A percentile compares a stretch with the other conserved stretches of the same genome.
Conservation (phyloP, 1,140 invertebrate genomes). For the Brachystomella parvula region DNA sequence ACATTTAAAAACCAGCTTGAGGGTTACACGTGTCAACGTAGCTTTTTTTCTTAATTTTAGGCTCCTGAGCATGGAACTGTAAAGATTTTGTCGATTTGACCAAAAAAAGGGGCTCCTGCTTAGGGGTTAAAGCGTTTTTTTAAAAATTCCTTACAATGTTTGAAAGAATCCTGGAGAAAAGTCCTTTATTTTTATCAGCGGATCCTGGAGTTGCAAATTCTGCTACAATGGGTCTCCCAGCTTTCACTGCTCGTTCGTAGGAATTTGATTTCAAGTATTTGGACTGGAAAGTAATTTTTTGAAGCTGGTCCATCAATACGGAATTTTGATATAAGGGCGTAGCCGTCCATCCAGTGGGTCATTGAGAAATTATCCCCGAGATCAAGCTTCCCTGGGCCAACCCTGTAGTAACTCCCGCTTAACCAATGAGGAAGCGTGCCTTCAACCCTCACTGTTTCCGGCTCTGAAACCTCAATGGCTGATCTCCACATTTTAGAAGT, state of each 20-base stretch:
- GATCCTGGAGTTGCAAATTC: constrained; percentile 21
- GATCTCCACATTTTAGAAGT: constrained; percentile 11
- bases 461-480: neutral
- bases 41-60: too few species aligned
- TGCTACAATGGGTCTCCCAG: constrained; percentile 1
- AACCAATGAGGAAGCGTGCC: constrained; percentile 1
- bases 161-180: constrained; percentile 22
- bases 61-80: too few species aligned
- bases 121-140: neutral
- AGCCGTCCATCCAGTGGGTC: constrained; percentile 38
- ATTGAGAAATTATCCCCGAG: constrained; percentile 19
- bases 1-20: too few species aligned
- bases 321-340: constrained; percentile 42
- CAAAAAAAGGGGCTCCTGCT: too few species aligned
- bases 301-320: constrained; percentile 36
- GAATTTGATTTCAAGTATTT: constrained; percentile 44
- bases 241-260: constrained; percentile 42
- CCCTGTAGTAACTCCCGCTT: neutral
- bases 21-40: too few species aligned
- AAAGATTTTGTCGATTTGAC: too few species aligned
- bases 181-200: constrained; percentile 1
- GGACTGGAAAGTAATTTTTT: constrained; percentile 40
- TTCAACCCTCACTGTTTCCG: neutral
- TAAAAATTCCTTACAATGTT: constrained; percentile 15
- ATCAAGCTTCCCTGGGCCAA: constrained; percentile 25